A percentile compares a stretch with the other conserved stretches of the same genome.
Conservation (phyloP, 2,797 vertebrate genomes). For the Lycodopsis pacificus region DNA sequence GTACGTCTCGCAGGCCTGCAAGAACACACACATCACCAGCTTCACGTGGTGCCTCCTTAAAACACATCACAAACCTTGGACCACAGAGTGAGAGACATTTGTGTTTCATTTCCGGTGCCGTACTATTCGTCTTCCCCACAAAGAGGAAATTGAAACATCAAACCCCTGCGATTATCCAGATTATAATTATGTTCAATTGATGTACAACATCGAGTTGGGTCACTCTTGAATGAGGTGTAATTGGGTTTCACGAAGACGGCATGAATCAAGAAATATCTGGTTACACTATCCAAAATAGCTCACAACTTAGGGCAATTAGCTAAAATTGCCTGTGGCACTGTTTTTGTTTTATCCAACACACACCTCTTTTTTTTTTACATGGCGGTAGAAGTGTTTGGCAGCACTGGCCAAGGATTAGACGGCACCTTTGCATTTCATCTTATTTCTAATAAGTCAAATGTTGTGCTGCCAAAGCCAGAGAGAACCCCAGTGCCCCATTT, state of each 20-base stretch:
- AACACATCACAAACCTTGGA: slow-evolving; percentile 63
- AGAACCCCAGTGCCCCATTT: slow-evolving; percentile 32
- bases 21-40: no score
- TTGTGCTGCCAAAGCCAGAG: slow-evolving; percentile 27
- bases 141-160: slow-evolving; percentile 76
- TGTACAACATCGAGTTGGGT: slow-evolving; percentile 27
- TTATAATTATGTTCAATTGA: slow-evolving; percentile 58
- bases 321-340: slow-evolving; percentile 35
- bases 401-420: slow-evolving; percentile 24
- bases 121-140: slow-evolving; percentile 50
- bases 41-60: slow-evolving; percentile 46
- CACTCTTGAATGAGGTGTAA: slow-evolving; percentile 46
- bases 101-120: slow-evolving; percentile 78
- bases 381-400: slow-evolving; percentile 24
- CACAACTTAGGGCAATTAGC: slow-evolving; percentile 11
- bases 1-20: slow-evolving; percentile 1
- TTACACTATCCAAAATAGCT: slow-evolving; percentile 39
- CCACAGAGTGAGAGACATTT: slow-evolving; percentile 70
- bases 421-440: slow-evolving; percentile 29
- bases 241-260: slow-evolving; percentile 49
- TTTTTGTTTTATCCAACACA: slow-evolving; percentile 28
- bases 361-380: slow-evolving; percentile 37
- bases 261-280: slow-evolving; percentile 52
- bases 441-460: slow-evolving; percentile 37
- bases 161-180: slow-evolving; percentile 58